Evolutionary conservation across 2,888 invertebrate species (phyloP).

Genomic region (Cryptocephalus moraei): DNA sequence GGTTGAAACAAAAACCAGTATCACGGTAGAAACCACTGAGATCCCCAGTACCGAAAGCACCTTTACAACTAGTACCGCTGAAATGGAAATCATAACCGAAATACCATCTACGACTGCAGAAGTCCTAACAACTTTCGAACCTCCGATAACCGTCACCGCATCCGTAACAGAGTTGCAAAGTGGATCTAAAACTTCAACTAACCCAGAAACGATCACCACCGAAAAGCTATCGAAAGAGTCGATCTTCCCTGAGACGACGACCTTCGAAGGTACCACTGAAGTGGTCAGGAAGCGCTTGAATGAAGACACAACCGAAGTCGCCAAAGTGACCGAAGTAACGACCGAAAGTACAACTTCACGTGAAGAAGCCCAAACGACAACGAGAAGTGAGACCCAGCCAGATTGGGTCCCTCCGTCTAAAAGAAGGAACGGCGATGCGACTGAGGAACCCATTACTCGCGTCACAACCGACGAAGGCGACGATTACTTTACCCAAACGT

Average conservation of each 20-base stretch:
- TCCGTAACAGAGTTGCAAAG: conserved; percentile 6
- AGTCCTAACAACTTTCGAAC: background rate
- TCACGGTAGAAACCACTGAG: conserved; percentile 11
- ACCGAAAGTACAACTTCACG: background rate
- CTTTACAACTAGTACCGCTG: background rate
- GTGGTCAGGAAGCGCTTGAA: background rate
- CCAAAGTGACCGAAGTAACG: background rate
- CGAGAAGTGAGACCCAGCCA: too few relatives aligned
- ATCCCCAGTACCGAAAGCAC: background rate
- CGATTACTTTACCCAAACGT: conserved; percentile 1
- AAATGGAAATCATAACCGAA: too few relatives aligned
- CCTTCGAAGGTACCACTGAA: conserved; percentile 18
- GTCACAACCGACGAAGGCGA: background rate
- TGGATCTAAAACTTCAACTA: background rate
- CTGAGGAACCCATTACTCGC: background rate
- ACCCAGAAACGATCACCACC: background rate
- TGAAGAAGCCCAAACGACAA: too few relatives aligned
- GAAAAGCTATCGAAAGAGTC: too few relatives aligned
- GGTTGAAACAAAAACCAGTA: conserved; percentile 11
- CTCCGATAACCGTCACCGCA: conserved; percentile 3
- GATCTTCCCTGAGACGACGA: background rate
- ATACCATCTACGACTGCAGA: background rate
- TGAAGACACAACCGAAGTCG: background rate
- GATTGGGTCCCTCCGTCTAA: too few relatives aligned
- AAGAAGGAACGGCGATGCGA: background rate